phyloP scores from a whole-genome alignment of 2,113 vertebrate species.

The Neolamprologus cancellatus region DNA sequence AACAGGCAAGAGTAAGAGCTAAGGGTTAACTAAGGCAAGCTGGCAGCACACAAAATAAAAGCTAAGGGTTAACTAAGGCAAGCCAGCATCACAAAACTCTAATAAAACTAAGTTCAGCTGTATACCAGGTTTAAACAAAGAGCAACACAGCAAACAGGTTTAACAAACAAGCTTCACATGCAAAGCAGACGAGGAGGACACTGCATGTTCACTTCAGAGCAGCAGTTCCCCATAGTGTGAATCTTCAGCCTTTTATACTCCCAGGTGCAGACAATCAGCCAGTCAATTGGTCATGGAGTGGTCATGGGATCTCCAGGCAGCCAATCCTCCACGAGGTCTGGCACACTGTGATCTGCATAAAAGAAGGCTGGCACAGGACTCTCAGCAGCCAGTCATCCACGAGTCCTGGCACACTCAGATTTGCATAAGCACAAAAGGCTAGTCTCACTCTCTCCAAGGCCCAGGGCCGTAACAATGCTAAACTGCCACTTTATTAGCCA shows the following conservation, averaged over 20 bases:
- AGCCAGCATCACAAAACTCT: too few relatives aligned
- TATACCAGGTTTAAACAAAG: background rate
- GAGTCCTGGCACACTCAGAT: background rate
- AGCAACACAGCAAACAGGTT: background rate
- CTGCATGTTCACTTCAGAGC: fast-evolving
- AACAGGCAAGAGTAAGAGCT: background rate
- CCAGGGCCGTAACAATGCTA: background rate
- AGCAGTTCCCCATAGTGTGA: fast-evolving
- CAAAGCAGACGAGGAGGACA: fast-evolving
- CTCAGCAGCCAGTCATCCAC: background rate
- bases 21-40: background rate
- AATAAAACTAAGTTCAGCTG: too few relatives aligned
- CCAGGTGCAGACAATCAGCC: background rate
- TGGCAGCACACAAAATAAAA: too few relatives aligned
- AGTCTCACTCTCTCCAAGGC: background rate
- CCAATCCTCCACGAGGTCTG: fast-evolving
- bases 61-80: too few relatives aligned
- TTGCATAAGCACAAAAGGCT: background rate
- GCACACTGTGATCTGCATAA: background rate
- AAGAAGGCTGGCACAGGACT: background rate
- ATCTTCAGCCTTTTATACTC: background rate
- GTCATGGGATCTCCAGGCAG: background rate
- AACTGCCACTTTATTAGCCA: background rate
- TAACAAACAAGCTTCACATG: background rate
- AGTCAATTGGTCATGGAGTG: background rate